Evolutionary conservation across 2,113 vertebrate species (phyloP).

Genomic region (Atractosteus spatula): DNA sequence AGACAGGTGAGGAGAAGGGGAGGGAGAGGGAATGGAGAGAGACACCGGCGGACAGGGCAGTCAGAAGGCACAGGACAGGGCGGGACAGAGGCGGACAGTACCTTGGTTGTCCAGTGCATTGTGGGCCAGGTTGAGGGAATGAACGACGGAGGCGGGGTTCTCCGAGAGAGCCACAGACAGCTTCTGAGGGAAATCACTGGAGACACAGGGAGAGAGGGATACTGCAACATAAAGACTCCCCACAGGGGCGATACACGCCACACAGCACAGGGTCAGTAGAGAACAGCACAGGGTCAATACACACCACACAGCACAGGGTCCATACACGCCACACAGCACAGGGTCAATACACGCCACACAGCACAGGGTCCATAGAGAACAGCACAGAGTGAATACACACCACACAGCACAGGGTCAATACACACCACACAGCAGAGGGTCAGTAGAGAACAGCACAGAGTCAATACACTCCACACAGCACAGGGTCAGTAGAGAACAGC

Average conservation of each 20-base stretch:
- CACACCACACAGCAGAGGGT: not conserved
- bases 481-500: too few relatives aligned
- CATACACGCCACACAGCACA: not conserved
- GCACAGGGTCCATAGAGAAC: not conserved
- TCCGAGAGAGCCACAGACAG: conserved; percentile 80
- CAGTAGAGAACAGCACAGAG: too few relatives aligned
- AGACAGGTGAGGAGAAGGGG: conserved; percentile 16
- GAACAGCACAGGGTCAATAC: not conserved
- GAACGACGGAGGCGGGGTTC: conserved; percentile 79
- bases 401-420: too few relatives aligned
- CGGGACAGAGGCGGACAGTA: conserved; percentile 32
- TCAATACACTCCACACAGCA: not conserved
- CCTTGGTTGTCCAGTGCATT: conserved; percentile 89
- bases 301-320: not conserved
- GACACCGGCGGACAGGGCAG: not conserved
- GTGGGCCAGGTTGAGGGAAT: conserved; percentile 82
- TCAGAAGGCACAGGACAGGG: not conserved
- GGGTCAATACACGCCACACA: not conserved
- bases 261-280: not conserved
- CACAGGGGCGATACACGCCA: not conserved
- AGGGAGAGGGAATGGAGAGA: conserved; percentile 2
- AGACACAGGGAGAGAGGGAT: conserved; percentile 4
- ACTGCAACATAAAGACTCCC: not conserved
- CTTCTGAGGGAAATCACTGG: conserved; percentile 85
- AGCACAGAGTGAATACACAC: not conserved